Percentiles rank a stretch among this genome's conserved stretches.
Evolutionary conservation across 2,888 invertebrate species (phyloP).

Genomic region (Ectobius pallidus): DNA sequence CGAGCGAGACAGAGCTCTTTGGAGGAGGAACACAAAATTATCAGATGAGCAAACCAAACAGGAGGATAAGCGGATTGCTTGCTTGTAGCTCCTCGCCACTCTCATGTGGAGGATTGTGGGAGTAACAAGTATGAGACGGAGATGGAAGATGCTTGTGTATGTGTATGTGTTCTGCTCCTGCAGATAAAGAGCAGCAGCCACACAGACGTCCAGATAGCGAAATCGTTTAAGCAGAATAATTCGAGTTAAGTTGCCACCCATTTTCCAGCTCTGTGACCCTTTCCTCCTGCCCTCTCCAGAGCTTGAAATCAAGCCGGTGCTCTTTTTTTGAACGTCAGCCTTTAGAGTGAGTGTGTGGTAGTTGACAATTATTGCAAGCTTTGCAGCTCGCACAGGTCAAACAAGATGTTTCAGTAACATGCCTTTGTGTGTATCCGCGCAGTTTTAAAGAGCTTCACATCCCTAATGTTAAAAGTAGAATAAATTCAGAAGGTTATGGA

Average conservation of each 20-base stretch:
- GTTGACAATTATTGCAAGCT: not conserved
- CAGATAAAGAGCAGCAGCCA: not conserved
- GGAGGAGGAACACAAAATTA: constrained; percentile 12
- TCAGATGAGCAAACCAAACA: constrained; percentile 32
- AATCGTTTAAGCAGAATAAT: constrained; percentile 37
- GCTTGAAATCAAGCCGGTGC: not conserved
- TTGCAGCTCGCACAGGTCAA: no score
- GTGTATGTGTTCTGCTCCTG: no score
- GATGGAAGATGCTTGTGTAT: no score
- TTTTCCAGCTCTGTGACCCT: not conserved
- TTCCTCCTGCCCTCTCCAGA: not conserved
- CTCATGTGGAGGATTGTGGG: not conserved
- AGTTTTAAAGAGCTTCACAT: no score
- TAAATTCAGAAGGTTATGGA: no score
- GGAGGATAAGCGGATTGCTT: constrained; percentile 28
- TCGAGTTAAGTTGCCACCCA: constrained; percentile 31
- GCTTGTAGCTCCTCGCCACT: not conserved
- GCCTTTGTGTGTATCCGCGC: no score
- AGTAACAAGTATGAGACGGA: not conserved
- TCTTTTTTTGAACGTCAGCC: no score
- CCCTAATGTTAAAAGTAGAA: no score
- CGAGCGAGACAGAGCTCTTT: constrained; percentile 13
- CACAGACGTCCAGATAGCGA: constrained; percentile 6
- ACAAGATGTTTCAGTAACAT: no score
- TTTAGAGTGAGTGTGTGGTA: no score